Base-by-base conservation (phyloP, 2,888 invertebrate genomes). In the Nematopogon swammerdamellus region DNA sequence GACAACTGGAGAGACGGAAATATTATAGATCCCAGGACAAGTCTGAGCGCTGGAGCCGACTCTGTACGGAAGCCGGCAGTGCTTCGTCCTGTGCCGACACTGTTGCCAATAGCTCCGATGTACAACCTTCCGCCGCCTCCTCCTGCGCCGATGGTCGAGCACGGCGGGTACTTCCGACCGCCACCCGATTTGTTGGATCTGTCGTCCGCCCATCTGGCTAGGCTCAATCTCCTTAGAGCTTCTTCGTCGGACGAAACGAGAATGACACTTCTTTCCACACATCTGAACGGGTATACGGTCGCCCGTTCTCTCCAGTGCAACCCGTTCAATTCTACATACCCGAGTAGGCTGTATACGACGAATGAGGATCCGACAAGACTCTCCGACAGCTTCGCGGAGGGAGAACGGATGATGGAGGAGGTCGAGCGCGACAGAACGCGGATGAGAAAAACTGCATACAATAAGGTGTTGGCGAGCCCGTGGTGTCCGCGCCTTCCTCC, bases 391-490 rank as follows among this genome's bases (percentile, higher is more conserved):
- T 36, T 14, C 36, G 36, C 11, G 14, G 11, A 14, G 3, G 36
- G 36, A 36, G 14, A 14, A 14, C 8, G 36, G 3, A 25, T 8
- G 4, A 25, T 25, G 3, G 36, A 36, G 14, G 11, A 36, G 36
- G 14, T 14, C 6, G 36, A 36, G 14, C 3, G 14, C 36, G 36
- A 36, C 36, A 36, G 36, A 14, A 14, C 11, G 11, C 3, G 8
- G 3, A 14, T 14, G 52, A 64, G 58, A 57, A 65, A 59, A 50
- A 66, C 68, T 18, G 70, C 81, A 54, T 70, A 72, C 47, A 83
- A 83, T 59, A 70, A 79, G 57, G 81, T 83, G 17, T 59, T 82
- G 56, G 80, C 82, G n/a, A 81, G 73, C 59, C 85, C 85, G 11
- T 85, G 85, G 85, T 70, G 68, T 56, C 74, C 82, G 2, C 70